phyloP scores from a whole-genome alignment of 1,140 invertebrate species.

The Zophobas atratus region DNA sequence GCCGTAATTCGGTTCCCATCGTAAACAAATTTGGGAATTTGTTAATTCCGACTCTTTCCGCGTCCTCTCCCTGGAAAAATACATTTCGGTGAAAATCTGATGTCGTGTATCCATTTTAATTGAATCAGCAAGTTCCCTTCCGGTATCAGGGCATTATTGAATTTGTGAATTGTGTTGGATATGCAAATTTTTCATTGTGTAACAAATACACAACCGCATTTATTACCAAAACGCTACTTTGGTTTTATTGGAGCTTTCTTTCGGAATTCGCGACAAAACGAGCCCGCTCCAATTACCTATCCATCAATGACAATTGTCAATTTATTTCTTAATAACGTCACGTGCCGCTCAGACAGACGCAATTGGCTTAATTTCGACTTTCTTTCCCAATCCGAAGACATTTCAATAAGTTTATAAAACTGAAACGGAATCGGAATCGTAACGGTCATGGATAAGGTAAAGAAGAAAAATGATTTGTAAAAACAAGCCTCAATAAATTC shows the following conservation, averaged over 20 bases:
- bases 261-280: constrained; percentile 3
- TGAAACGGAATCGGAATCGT: constrained; percentile 32
- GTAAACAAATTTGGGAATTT: constrained; percentile 12
- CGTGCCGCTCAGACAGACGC: constrained; percentile 13
- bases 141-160: constrained; percentile 17
- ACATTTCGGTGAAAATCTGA: constrained; percentile 4
- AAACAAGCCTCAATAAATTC: constrained; percentile 42
- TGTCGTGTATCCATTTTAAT: constrained; percentile 15
- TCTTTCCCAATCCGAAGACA: constrained; percentile 27
- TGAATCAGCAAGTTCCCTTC: constrained; percentile 33
- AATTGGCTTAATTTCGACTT: constrained; percentile 29
- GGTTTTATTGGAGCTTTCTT: constrained; percentile 19
- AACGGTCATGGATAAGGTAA: constrained; percentile 38
- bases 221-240: constrained; percentile 5
- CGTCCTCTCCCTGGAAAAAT: not conserved
- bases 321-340: constrained; percentile 35
- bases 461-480: constrained; percentile 42
- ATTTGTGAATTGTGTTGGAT: constrained; percentile 29
- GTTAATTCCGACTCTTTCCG: not conserved
- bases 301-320: constrained; percentile 31
- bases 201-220: constrained; percentile 3
- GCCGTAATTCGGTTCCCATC: not conserved
- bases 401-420: constrained; percentile 31
- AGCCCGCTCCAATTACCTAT: constrained; percentile 13
- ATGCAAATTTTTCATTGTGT: constrained; percentile 29